Evolutionary conservation across 2,797 vertebrate species (phyloP).

Genomic region (Phoebastria nigripes): DNA sequence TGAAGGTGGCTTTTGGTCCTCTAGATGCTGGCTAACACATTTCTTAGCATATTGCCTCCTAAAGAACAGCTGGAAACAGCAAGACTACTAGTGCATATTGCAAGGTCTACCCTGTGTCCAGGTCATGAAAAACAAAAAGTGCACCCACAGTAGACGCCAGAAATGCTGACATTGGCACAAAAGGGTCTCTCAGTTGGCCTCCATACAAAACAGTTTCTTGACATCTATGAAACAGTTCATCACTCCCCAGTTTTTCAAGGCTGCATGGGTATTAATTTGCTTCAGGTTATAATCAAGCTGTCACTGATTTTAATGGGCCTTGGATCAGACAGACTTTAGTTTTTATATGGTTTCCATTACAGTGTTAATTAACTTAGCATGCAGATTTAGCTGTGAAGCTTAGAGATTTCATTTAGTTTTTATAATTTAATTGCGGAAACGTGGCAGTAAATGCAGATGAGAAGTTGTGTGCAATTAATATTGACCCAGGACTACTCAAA

Average conservation of each 20-base stretch:
- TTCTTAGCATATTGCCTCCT: neutral
- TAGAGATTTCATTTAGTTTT: conserved; percentile 29
- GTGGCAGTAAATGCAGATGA: conserved; percentile 13
- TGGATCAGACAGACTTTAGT: neutral
- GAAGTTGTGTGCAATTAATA: conserved; percentile 24
- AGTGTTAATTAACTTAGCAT: conserved; percentile 38
- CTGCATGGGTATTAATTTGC: neutral
- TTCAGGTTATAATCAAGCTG: conserved; percentile 30
- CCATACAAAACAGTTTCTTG: neutral
- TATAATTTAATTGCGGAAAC: conserved; percentile 34
- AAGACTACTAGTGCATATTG: neutral
- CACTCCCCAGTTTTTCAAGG: neutral
- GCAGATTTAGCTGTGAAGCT: conserved; percentile 19
- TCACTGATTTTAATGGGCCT: conserved; percentile 25
- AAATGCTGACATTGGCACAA: neutral
- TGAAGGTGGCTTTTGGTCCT: neutral
- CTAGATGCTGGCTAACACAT: neutral
- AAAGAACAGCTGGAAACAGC: neutral
- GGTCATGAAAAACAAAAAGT: neutral
- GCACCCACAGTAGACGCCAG: accelerated
- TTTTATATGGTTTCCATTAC: conserved; percentile 22
- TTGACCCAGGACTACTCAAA: conserved; percentile 3
- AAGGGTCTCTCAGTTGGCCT: neutral
- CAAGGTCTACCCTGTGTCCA: neutral
- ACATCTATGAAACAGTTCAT: neutral